These are phyloP conservation scores for Vidua chalybeata DNA, from an alignment of 2,113 vertebrate genomes.

Conservation along the genomic window DNA sequence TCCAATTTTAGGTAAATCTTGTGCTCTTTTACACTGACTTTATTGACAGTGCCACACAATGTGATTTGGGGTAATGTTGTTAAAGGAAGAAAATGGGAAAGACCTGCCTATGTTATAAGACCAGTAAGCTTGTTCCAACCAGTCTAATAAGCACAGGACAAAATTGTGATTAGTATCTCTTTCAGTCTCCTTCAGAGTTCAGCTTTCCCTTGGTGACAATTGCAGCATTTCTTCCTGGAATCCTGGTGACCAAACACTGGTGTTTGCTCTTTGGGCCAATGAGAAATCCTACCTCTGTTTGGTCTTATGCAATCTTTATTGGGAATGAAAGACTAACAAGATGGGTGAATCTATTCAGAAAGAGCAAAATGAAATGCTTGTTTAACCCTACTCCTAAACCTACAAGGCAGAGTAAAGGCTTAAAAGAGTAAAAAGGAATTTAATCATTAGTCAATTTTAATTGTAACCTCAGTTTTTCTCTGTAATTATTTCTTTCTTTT, in stretches of 20 bases:
- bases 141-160: neutral
- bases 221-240: neutral
- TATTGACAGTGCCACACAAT: neutral
- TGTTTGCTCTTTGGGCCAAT: neutral
- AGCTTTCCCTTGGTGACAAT: neutral
- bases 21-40: neutral
- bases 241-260: neutral
- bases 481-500: neutral
- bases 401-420: neutral
- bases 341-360: neutral
- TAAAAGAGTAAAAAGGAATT: neutral
- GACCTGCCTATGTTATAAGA: neutral
- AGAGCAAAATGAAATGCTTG: neutral
- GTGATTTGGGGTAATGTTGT: neutral
- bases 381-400: neutral
- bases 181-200: neutral
- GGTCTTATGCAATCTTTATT: neutral
- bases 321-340: neutral
- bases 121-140: neutral
- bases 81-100: neutral
- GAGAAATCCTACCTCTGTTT: neutral
- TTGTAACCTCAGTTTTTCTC: neutral
- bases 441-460: neutral
- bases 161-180: neutral
- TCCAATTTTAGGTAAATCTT: neutral